These are phyloP conservation scores for Myoxocephalus aenaeus DNA, from an alignment of 2,797 vertebrate genomes.

Conservation along the genomic window DNA sequence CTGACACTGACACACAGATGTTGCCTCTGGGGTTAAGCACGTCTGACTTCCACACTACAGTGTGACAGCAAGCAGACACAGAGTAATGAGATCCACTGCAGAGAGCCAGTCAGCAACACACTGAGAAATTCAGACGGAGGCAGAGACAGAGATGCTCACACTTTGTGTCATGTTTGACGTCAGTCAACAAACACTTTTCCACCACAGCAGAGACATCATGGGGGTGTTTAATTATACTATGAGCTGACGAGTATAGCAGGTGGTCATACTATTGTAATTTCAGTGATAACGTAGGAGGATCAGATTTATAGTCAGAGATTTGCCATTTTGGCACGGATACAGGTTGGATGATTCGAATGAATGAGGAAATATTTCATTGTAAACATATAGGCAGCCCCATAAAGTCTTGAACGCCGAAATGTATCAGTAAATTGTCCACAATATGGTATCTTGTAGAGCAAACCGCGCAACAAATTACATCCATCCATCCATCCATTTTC, in stretches of 20 bases:
- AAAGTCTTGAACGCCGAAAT: neutral
- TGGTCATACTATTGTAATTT: conserved; percentile 16
- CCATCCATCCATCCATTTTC: no score
- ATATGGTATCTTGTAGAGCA: neutral
- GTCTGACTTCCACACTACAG: conserved; percentile 70
- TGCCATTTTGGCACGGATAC: neutral
- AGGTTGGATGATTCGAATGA: neutral
- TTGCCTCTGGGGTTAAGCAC: conserved; percentile 70
- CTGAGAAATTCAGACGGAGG: conserved; percentile 53
- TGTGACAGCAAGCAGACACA: conserved; percentile 77
- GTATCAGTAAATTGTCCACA: neutral
- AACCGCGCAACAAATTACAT: neutral
- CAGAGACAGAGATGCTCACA: conserved; percentile 58
- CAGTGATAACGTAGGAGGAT: conserved; percentile 5
- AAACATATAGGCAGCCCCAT: neutral
- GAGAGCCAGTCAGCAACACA: conserved; percentile 72
- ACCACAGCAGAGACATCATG: conserved; percentile 38
- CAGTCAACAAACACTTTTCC: conserved; percentile 63
- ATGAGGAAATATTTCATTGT: neutral
- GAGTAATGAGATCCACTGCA: conserved; percentile 78
- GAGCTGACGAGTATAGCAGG: conserved; percentile 34
- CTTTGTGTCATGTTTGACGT: conserved; percentile 59
- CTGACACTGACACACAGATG: conserved; percentile 56
- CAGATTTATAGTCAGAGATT: neutral
- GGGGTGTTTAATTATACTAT: conserved; percentile 54